These are phyloP conservation scores for Drosophila sordidula DNA, from an alignment of 2,888 invertebrate species.

Conservation along the genomic window DNA sequence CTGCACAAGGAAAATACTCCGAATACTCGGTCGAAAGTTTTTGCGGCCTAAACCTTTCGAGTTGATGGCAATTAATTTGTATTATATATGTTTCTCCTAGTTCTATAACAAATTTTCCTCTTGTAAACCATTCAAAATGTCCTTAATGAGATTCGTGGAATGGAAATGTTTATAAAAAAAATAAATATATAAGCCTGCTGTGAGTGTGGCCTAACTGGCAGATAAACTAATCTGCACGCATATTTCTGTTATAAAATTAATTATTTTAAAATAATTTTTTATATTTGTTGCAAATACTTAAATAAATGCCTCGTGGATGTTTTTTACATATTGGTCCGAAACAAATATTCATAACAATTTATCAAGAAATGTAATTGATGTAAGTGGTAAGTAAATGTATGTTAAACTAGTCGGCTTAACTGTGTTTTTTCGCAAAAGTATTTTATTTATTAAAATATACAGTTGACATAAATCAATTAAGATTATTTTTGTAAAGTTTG, in stretches of 20 bases:
- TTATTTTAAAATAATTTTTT: constrained; percentile 1
- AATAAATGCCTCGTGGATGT: neutral
- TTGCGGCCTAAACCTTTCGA: constrained; percentile 48
- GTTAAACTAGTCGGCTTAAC: neutral
- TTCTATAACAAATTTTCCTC: constrained; percentile 38
- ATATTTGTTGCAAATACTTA: neutral
- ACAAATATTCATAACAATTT: neutral
- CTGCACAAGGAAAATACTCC: constrained; percentile 36
- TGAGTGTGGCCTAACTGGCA: neutral
- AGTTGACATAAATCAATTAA: too few relatives aligned
- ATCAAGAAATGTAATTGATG: neutral
- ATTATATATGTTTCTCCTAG: constrained; percentile 63
- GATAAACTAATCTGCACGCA: constrained; percentile 12
- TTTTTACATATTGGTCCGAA: too few relatives aligned
- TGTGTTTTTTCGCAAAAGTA: neutral
- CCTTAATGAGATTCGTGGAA: constrained; percentile 29
- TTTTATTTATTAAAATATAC: neutral
- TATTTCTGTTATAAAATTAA: constrained; percentile 1
- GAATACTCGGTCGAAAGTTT: constrained; percentile 44
- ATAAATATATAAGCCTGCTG: constrained; percentile 1
- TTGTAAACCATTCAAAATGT: constrained; percentile 32
- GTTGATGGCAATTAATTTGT: constrained; percentile 76
- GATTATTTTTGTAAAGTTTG: too few relatives aligned
- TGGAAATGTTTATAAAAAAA: constrained; percentile 5
- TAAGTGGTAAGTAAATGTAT: neutral